A percentile compares a stretch with the other conserved stretches of the same genome.
Evolutionary conservation across 2,888 invertebrate genomes (phyloP).

Genomic region (Drosophila rellima): DNA sequence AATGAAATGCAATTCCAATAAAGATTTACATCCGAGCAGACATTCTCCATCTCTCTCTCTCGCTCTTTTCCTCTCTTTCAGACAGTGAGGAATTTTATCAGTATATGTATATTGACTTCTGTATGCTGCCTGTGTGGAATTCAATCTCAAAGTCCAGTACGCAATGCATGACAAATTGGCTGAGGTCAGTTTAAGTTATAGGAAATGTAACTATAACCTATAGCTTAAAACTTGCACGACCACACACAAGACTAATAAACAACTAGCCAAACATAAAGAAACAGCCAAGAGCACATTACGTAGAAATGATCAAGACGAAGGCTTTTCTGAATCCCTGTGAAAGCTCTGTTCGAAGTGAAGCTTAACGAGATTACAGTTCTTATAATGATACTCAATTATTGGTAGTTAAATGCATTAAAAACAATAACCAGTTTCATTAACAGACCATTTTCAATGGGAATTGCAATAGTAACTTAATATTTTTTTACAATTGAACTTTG

Average conservation of each 20-base stretch:
- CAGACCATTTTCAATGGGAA: conserved; percentile 12
- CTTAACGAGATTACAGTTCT: neutral
- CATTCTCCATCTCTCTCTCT: too few species aligned
- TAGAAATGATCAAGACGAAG: neutral
- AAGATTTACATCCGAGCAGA: neutral
- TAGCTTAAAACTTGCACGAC: conserved; percentile 29
- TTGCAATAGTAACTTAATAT: conserved; percentile 13
- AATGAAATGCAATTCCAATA: conserved; percentile 12
- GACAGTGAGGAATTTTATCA: conserved; percentile 2
- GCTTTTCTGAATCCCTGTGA: conserved; percentile 3
- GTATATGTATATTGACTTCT: neutral
- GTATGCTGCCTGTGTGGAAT: conserved; percentile 13
- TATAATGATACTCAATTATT: conserved; percentile 21
- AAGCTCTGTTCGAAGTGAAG: neutral
- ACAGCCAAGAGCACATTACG: neutral
- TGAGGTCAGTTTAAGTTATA: conserved; percentile 57
- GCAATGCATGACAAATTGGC: conserved; percentile 58
- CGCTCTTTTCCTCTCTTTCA: neutral
- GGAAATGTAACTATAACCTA: neutral
- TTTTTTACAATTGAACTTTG: conserved; percentile 13
- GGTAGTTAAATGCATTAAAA: conserved; percentile 2
- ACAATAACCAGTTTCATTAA: conserved; percentile 23
- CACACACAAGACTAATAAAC: conserved; percentile 17
- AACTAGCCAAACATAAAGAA: neutral
- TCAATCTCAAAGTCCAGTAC: conserved; percentile 29